Conservation (phyloP, 2,797 vertebrate species). For the Siniperca obscura region DNA sequence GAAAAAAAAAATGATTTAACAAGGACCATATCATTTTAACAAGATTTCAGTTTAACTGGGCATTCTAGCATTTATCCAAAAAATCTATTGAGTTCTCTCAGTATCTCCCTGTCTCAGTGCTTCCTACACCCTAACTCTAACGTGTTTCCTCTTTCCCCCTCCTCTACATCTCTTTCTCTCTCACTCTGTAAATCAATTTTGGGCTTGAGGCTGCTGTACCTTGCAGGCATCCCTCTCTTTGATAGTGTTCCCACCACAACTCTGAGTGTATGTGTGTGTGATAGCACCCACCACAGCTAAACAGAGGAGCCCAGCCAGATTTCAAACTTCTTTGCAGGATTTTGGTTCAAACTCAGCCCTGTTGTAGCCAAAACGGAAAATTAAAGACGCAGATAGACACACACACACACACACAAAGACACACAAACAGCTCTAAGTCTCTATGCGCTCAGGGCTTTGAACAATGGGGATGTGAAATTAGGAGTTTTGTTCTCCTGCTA, state of each 20-base stretch:
- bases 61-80: slow-evolving; percentile 60
- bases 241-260: slow-evolving; percentile 81
- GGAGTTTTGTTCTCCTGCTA: slow-evolving; percentile 66
- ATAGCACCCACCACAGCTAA: slow-evolving; percentile 77
- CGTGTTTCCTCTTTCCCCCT: slow-evolving; percentile 43
- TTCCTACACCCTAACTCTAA: slow-evolving; percentile 66
- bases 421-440: slow-evolving; percentile 37
- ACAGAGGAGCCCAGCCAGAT: slow-evolving; percentile 74
- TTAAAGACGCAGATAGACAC: slow-evolving; percentile 59
- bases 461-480: slow-evolving; percentile 67
- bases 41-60: slow-evolving; percentile 65
- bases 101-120: slow-evolving; percentile 56
- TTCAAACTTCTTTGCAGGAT: slow-evolving; percentile 82
- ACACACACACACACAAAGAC: slow-evolving; percentile 21
- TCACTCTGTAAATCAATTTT: slow-evolving; percentile 83
- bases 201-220: slow-evolving; percentile 81
- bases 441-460: slow-evolving; percentile 54
- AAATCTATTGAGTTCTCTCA: slow-evolving; percentile 60
- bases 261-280: slow-evolving; percentile 66
- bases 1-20: slow-evolving; percentile 70
- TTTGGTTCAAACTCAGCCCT: slow-evolving; percentile 72
- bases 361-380: slow-evolving; percentile 71
- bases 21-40: slow-evolving; percentile 69
- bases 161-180: slow-evolving; percentile 63
- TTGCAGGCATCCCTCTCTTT: slow-evolving; percentile 82